Conservation (phyloP, 1,140 invertebrate genomes). For the Scaptomyza graminum region DNA sequence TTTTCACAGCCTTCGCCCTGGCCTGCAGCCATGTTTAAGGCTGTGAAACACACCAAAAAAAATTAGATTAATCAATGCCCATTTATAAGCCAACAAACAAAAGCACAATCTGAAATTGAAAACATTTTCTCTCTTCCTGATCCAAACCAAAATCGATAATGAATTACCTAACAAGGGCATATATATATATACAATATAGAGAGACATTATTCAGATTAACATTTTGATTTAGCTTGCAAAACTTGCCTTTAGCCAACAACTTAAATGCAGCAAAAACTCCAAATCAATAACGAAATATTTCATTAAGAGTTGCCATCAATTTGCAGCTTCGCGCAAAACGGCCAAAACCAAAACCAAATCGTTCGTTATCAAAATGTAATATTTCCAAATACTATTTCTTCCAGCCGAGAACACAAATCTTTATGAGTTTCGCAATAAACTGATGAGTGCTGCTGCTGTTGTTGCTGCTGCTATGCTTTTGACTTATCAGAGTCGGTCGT, state of each 20-base stretch:
- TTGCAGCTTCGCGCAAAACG: no score
- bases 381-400: neutral
- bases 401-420: constrained; percentile 12
- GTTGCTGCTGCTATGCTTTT: neutral
- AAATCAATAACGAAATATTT: no score
- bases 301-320: no score
- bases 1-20: neutral
- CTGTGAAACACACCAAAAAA: neutral
- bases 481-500: constrained; percentile 11
- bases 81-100: neutral
- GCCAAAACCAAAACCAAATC: no score
- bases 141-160: neutral
- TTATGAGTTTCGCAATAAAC: constrained; percentile 39
- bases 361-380: neutral
- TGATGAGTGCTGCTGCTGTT: constrained; percentile 4
- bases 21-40: neutral
- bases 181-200: no score
- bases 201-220: no score
- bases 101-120: constrained; percentile 2
- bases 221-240: no score
- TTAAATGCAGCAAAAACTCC: no score
- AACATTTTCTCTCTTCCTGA: neutral
- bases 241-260: no score
- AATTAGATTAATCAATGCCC: neutral
- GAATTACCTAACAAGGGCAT: neutral